Conservation (phyloP, 2,797 vertebrate genomes). For the Crenichthys baileyi region DNA sequence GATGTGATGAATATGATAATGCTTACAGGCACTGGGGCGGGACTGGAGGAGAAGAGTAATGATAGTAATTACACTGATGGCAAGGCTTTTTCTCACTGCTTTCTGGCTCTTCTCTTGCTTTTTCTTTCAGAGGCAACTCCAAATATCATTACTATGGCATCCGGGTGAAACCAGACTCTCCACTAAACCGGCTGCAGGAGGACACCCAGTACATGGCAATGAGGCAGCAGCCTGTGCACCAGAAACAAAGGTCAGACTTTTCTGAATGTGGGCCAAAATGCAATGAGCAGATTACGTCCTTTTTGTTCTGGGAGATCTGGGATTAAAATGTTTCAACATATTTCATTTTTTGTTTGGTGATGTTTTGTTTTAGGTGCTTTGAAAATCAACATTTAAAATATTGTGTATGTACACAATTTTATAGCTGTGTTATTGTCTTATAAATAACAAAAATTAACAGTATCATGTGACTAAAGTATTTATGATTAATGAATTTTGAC, state of each 20-base stretch:
- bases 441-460: not conserved
- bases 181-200: constrained; percentile 93
- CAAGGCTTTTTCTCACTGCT: constrained; percentile 52
- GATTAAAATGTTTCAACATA: not conserved
- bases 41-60: constrained; percentile 60
- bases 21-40: constrained; percentile 43
- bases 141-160: constrained; percentile 99
- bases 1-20: constrained; percentile 56
- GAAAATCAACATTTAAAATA: not conserved
- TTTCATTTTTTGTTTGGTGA: not conserved
- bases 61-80: constrained; percentile 65
- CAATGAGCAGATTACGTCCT: not conserved
- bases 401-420: not conserved
- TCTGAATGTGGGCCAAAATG: not conserved
- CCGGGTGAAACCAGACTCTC: constrained; percentile 96
- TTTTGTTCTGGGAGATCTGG: not conserved
- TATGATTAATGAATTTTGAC: too few relatives aligned
- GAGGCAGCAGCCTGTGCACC: constrained; percentile 95
- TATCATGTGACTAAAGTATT: not conserved
- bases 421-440: not conserved
- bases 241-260: constrained; percentile 93
- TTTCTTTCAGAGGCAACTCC: constrained; percentile 90
- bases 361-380: not conserved
- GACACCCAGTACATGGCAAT: constrained; percentile 98
- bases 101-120: constrained; percentile 57